phyloP scores from a whole-genome alignment of 2,797 vertebrate genomes.

The Rhinoraja longicauda region DNA sequence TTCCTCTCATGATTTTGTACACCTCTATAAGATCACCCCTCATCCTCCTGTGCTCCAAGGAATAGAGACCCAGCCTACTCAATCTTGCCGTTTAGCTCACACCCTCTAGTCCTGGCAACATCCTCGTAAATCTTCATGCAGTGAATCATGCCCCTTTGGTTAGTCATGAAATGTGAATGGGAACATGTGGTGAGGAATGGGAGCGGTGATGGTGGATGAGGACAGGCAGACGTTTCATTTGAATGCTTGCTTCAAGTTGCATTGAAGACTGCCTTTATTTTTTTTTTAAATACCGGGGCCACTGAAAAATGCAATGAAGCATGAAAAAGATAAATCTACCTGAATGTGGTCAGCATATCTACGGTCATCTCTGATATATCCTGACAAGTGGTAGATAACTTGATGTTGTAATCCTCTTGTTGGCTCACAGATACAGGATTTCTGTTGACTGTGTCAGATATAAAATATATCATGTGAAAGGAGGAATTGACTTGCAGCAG shows the following conservation, averaged over 20 bases:
- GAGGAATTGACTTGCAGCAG: constrained; percentile 6
- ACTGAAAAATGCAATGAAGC: background rate
- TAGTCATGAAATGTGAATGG: background rate
- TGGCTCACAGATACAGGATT: background rate
- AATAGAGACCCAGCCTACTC: no score
- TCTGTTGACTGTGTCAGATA: background rate
- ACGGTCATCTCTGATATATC: constrained; percentile 16
- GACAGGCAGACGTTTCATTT: background rate
- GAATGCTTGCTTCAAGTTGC: background rate
- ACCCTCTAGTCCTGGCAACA: no score
- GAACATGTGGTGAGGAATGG: background rate
- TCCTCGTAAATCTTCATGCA: background rate
- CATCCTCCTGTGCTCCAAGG: no score
- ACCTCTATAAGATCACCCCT: no score
- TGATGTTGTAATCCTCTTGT: background rate
- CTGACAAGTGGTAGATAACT: background rate
- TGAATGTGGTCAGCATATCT: background rate
- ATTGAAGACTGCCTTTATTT: background rate
- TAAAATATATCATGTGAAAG: background rate
- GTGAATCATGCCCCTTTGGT: background rate
- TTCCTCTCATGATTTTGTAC: no score
- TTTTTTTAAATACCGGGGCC: background rate
- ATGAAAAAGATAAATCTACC: background rate
- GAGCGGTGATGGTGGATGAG: background rate
- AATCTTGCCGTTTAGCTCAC: no score